Conservation (phyloP, 2,113 vertebrate species). For the Saccopteryx leptura region DNA sequence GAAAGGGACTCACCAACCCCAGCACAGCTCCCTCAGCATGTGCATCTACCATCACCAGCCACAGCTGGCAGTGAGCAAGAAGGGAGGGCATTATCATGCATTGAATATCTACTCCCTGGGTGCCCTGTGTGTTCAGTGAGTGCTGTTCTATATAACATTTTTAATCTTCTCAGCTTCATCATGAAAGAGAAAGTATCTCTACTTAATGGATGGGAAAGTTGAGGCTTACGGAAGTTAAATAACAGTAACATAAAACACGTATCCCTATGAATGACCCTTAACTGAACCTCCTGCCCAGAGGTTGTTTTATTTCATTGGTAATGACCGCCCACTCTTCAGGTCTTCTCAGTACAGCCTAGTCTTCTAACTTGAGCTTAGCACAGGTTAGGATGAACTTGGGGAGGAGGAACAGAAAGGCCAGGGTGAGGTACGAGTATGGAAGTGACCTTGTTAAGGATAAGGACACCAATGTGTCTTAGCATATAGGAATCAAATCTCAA, state of each 20-base stretch:
- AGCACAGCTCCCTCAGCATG: accelerated
- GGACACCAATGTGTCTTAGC: not conserved
- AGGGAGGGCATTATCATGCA: not conserved
- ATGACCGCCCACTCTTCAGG: not conserved
- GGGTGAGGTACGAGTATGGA: not conserved
- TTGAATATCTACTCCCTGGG: accelerated
- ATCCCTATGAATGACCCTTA: not conserved
- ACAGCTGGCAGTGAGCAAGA: accelerated
- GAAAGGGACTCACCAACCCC: not conserved
- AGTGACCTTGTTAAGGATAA: not conserved
- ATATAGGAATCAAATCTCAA: not conserved
- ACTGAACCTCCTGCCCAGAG: not conserved
- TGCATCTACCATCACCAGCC: too few relatives aligned
- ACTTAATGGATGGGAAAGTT: not conserved
- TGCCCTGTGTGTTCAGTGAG: not conserved
- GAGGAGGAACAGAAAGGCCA: not conserved
- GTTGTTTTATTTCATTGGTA: constrained; percentile 40
- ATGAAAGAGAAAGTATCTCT: not conserved
- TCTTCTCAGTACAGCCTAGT: not conserved
- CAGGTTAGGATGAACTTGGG: not conserved
- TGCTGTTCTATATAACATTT: not conserved
- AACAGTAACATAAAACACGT: not conserved
- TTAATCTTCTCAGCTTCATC: not conserved
- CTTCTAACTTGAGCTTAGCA: not conserved
- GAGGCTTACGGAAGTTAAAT: not conserved